phyloP scores from a whole-genome alignment of 2,113 vertebrate species.

The Prolemur simus region DNA sequence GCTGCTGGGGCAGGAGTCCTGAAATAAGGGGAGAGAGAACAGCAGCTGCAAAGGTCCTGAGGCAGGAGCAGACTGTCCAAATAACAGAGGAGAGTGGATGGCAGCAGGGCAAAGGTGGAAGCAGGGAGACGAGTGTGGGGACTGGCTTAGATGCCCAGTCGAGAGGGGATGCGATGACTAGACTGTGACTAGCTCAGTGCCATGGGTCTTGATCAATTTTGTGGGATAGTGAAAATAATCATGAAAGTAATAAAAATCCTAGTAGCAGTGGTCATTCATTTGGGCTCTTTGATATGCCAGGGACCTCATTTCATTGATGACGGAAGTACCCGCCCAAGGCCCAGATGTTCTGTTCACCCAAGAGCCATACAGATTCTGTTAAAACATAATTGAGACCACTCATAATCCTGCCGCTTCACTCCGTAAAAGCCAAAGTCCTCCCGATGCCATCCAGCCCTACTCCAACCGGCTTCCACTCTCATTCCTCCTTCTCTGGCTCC shows the following conservation, averaged over 20 bases:
- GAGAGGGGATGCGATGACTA: fast-evolving
- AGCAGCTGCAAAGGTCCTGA: neutral
- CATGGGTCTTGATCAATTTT: neutral
- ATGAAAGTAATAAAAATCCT: neutral
- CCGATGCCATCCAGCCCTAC: fast-evolving
- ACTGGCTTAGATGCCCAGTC: too few relatives aligned
- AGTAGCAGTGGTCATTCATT: neutral
- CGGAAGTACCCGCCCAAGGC: neutral
- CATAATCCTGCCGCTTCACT: neutral
- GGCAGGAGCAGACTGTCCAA: neutral
- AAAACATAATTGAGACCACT: neutral
- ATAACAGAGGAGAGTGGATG: neutral
- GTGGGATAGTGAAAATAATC: neutral
- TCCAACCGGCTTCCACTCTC: fast-evolving
- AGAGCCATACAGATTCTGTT: neutral
- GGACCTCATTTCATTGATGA: fast-evolving
- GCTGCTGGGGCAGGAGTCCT: neutral
- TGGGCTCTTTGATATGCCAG: neutral
- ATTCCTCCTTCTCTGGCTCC: too few relatives aligned
- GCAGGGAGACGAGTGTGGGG: neutral
- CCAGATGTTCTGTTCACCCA: neutral
- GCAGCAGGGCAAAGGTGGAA: neutral
- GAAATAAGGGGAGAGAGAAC: neutral
- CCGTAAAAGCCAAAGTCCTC: neutral
- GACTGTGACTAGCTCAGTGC: too few relatives aligned